Percentiles rank a stretch among this genome's conserved stretches.
Evolutionary conservation across 2,113 vertebrate species (phyloP).

Genomic region (Brachirus orientalis): DNA sequence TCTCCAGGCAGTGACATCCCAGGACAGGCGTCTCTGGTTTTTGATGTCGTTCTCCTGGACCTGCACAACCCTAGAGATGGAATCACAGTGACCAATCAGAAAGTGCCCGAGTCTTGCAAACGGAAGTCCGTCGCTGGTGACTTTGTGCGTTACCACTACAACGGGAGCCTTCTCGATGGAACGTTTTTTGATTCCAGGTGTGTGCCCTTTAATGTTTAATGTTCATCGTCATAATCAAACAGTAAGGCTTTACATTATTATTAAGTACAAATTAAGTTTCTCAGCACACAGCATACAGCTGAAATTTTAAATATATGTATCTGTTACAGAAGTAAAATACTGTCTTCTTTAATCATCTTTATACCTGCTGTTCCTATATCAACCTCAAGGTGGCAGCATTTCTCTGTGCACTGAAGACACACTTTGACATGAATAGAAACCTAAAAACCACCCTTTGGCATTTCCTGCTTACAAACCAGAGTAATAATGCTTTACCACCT

Average conservation of each 20-base stretch:
- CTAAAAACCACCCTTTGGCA: neutral
- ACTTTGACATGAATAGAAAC: conserved; percentile 4
- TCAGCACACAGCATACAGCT: too few species aligned
- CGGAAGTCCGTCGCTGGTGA: conserved; percentile 88
- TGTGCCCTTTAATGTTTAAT: neutral
- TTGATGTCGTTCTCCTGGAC: conserved; percentile 93
- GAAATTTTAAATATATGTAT: too few species aligned
- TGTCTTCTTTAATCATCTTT: neutral
- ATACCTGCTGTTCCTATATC: conserved; percentile 4
- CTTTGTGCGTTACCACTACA: conserved; percentile 97
- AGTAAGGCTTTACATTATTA: neutral
- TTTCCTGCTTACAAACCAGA: neutral
- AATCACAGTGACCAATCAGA: conserved; percentile 85
- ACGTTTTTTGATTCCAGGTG: conserved; percentile 97
- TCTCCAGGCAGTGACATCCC: conserved; percentile 93
- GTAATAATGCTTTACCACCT: neutral
- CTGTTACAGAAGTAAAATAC: neutral
- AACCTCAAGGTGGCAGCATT: conserved; percentile 52
- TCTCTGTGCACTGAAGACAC: neutral
- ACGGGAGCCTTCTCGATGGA: conserved; percentile 92
- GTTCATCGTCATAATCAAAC: neutral
- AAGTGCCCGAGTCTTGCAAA: conserved; percentile 84
- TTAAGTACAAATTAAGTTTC: too few species aligned
- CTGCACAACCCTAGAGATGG: conserved; percentile 96
- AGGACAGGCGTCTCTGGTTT: conserved; percentile 93